Conservation (phyloP, 2,888 invertebrate genomes). For the Oscheius sp. region DNA sequence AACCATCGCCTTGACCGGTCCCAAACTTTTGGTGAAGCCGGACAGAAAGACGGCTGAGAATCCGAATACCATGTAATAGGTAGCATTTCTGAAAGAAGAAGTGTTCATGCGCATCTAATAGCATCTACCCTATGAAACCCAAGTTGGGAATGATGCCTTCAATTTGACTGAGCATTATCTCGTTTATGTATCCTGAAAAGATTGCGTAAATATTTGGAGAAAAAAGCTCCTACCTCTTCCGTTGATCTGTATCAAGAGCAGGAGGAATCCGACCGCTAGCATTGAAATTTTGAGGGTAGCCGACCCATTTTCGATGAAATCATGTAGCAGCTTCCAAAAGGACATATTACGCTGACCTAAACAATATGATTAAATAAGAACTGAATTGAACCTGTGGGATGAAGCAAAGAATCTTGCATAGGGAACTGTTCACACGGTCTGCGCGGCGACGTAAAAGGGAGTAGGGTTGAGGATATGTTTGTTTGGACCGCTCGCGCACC, state of each 20-base stretch:
- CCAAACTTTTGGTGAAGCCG: not conserved
- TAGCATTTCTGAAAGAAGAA: not conserved
- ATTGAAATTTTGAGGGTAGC: not conserved
- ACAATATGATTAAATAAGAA: no score
- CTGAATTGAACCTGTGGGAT: no score
- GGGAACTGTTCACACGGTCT: no score
- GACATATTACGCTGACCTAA: no score
- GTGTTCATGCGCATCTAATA: not conserved
- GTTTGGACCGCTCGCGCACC: no score
- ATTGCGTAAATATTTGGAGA: not conserved
- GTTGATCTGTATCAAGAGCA: not conserved
- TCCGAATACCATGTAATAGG: not conserved
- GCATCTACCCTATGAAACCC: not conserved
- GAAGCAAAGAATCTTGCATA: no score
- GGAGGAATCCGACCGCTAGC: not conserved
- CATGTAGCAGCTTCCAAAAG: no score
- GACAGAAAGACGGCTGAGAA: not conserved
- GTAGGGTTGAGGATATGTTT: no score
- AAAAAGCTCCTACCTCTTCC: not conserved
- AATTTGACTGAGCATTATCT: not conserved
- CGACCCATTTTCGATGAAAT: not conserved
- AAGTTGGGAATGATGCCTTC: not conserved
- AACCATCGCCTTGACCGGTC: not conserved
- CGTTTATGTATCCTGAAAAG: not conserved
- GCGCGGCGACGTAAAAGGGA: no score